phyloP scores from a whole-genome alignment of 2,888 invertebrate species.

The Serrognathus titanus region DNA sequence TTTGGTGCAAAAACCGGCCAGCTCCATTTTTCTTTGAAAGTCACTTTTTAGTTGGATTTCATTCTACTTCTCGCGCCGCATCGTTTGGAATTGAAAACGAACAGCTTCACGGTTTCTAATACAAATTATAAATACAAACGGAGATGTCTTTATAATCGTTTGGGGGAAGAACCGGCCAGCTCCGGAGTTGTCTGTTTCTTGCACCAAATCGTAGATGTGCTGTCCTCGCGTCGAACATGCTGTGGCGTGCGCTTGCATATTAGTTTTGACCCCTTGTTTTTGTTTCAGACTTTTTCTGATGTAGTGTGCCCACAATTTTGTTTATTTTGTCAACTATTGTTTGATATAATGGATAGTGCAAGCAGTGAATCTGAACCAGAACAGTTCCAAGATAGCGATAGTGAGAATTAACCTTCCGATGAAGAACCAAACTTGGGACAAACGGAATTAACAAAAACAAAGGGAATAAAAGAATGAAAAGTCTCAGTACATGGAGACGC shows the following conservation, averaged over 20 bases:
- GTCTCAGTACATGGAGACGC: background rate
- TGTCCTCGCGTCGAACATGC: background rate
- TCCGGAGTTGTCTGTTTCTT: slow-evolving; percentile 4
- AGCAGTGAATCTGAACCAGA: slow-evolving; percentile 7
- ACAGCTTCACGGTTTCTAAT: no score
- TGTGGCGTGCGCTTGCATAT: background rate
- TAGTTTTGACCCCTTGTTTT: background rate
- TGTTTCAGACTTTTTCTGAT: background rate
- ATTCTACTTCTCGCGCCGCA: no score
- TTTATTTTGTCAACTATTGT: slow-evolving; percentile 6
- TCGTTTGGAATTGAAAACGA: no score
- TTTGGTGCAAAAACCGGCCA: no score
- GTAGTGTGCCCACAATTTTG: background rate
- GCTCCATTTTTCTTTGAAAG: no score
- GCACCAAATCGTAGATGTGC: slow-evolving; percentile 4
- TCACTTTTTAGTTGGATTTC: no score
- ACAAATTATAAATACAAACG: no score
- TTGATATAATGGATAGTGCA: slow-evolving; percentile 5
- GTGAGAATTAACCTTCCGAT: no score
- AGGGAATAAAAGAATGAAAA: slow-evolving; percentile 1
- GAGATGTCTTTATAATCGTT: background rate
- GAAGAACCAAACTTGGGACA: background rate
- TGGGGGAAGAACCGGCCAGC: slow-evolving; percentile 5
- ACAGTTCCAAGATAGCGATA: slow-evolving; percentile 4
- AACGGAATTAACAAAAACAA: slow-evolving; percentile 4